Base-by-base conservation (phyloP, 37 sponge, comb jelly and placozoan species). In the Oscarella lobularis region DNA sequence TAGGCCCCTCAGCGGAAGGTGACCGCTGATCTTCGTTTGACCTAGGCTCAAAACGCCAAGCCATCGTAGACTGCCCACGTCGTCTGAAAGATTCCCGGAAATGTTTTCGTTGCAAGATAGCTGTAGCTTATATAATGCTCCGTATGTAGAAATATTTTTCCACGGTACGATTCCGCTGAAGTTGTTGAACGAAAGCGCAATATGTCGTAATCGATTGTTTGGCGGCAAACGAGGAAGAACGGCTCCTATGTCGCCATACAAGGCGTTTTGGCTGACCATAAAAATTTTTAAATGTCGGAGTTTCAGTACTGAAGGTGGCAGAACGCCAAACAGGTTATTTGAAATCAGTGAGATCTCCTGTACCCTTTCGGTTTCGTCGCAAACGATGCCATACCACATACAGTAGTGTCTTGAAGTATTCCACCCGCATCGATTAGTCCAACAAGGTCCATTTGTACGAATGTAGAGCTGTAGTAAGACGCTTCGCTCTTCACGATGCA, bases 351-450 rank as follows among this genome's bases (percentile, higher is more conserved):
- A 27, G 9, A 48, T 48, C 14, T 9, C 20, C 20, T 9, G 9
- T 20, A 48, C 60, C 60, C 60, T 20, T 27, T 48, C 20, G 9
- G 60, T 48, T 27, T 48, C 20, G 60, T 48, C 20, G 60, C 60
- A 48, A 48, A 20, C 20, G 38, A 78, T 78, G 78, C 67, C 78
- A 20, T 78, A 71, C 69, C 36, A 78, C 67, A 41, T 41, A 37
- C 78, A 78, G 38, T 66, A 36, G n/a, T 36, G 14, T 27, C 1
- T 1, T 9, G 2, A 0, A 1, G 60, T 66, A 1, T 31, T 41
- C 77, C 76, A 77, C 32, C 39, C 31, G 29, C 86, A 9, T 48
- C 60, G 9, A 48, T 20, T 48, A 48, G 9, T 27, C 60, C 60
- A 48, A 27, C 60, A 27, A 9, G 20, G 9, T 48, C 60, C 60